These are phyloP conservation scores for Dryobotodes eremita DNA, from an alignment of 2,888 invertebrate genomes.

Conservation along the genomic window DNA sequence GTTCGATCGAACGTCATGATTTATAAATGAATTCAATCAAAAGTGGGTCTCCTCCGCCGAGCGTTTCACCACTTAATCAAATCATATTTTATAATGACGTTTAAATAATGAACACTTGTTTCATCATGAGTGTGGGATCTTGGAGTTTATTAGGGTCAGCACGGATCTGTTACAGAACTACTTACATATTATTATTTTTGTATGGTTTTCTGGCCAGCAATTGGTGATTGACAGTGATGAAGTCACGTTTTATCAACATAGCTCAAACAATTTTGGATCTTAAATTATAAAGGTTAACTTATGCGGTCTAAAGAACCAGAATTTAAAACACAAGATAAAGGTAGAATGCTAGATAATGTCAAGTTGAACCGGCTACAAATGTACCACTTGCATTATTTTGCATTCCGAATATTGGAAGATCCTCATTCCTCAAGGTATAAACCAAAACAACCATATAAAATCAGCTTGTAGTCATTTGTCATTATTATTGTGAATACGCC, in stretches of 20 bases:
- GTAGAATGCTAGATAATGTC: neutral
- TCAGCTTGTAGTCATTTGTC: neutral
- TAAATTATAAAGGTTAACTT: too few relatives aligned
- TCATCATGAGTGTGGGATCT: constrained; percentile 21
- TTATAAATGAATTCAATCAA: constrained; percentile 59
- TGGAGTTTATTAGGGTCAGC: neutral
- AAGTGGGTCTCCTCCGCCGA: constrained; percentile 45
- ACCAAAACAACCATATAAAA: neutral
- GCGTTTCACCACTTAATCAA: constrained; percentile 63
- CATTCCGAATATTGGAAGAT: neutral
- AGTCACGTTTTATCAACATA: neutral
- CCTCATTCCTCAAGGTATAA: too few relatives aligned
- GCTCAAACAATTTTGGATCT: neutral
- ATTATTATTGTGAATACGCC: neutral
- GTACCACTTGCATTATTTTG: neutral
- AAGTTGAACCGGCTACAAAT: neutral
- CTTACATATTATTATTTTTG: neutral
- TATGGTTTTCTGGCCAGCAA: neutral
- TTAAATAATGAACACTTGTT: constrained; percentile 52
- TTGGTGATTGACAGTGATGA: neutral
- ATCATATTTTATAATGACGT: constrained; percentile 56
- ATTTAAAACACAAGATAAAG: neutral
- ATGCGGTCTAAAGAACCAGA: neutral
- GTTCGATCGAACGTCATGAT: constrained; percentile 44
- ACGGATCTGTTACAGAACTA: neutral